Evolutionary conservation across 1,140 invertebrate genomes (phyloP), one percentile per base, ranked within the genome.

Genomic region (Drosophila tropicalis): DNA sequence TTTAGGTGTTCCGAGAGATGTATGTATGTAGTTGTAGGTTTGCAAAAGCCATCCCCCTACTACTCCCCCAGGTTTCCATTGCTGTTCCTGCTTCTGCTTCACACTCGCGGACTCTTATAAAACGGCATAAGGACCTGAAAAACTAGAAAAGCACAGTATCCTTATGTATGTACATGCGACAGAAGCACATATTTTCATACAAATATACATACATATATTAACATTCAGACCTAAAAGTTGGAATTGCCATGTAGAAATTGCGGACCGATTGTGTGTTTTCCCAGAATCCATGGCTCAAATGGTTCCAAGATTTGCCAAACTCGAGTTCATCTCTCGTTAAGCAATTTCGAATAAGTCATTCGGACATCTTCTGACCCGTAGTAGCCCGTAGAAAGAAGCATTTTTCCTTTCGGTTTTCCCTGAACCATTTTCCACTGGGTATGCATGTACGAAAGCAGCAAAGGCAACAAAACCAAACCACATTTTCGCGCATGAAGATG

Each of bases 401-500:
- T 51, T 22, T 29, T 51, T 22, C 44, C 3, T 19, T 51, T 12
- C 5, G 5, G 17, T 51, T 51, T 47, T 29, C 29, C 34, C 36
- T 36, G 17, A 34, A 9, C 12, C 3, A 66, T 72, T 82, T 75
- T 56, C 66, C 47, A 81, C 62, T 44, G 75, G 67, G 80, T 17
- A n/a, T 5, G 39, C 60, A 29, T 65, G 10, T 62, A 40, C 10
- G 36, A 39, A 67, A 62, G 65, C 44, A 76, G 54, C 76, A 51
- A 51, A 51, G 15, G 44, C 44, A 51, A 51, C 44, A 51, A 51
- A 51, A 51, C 44, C 44, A 51, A 89, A 84, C 76, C 76, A 80
- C 72, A 86, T 76, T 86, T 82, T 70, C 79, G 79, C 83, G 83
- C 56, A 79, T 70, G 44, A 64, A 79, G 66, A 70, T 71, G 79